Conservation (phyloP, 1,140 invertebrate genomes). For the Lycorma delicatula region DNA sequence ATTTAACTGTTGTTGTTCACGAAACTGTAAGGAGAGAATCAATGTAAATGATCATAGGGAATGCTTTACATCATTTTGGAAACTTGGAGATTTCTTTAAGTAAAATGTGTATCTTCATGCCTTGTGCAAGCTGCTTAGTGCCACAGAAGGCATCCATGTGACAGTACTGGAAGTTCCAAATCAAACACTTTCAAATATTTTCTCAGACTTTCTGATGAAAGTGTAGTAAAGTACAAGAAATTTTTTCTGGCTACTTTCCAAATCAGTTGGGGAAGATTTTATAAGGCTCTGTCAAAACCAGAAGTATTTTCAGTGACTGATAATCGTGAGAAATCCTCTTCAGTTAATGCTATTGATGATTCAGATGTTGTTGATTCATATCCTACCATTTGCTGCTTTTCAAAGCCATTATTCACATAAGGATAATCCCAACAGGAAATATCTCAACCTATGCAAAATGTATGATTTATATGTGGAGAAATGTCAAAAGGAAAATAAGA, state of each 20-base stretch:
- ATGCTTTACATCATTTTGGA: too few species aligned
- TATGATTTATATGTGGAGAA: conserved; percentile 39
- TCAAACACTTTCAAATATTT: conserved; percentile 1
- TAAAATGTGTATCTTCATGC: neutral
- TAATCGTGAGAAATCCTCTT: conserved; percentile 2
- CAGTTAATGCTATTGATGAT: conserved; percentile 7
- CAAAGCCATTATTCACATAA: conserved; percentile 32
- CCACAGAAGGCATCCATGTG: neutral
- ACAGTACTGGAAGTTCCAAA: neutral
- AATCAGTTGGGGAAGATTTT: conserved; percentile 11
- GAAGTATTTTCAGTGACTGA: conserved; percentile 6
- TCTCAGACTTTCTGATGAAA: conserved; percentile 3
- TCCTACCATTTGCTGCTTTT: conserved; percentile 1
- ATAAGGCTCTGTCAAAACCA: conserved; percentile 7
- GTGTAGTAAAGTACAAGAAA: neutral
- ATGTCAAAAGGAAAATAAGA: conserved; percentile 34
- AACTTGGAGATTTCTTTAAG: too few species aligned
- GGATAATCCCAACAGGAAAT: conserved; percentile 40
- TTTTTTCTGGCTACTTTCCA: conserved; percentile 9
- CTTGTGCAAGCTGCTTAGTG: neutral
- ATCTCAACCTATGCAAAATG: conserved; percentile 40
- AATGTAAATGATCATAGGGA: too few species aligned
- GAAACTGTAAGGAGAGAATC: too few species aligned
- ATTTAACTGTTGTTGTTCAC: too few species aligned
- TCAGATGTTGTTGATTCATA: conserved; percentile 10